Percentiles rank a stretch among this genome's conserved stretches.
phyloP scores from a whole-genome alignment of 2,888 invertebrate genomes.

The Tyria jacobaeae region DNA sequence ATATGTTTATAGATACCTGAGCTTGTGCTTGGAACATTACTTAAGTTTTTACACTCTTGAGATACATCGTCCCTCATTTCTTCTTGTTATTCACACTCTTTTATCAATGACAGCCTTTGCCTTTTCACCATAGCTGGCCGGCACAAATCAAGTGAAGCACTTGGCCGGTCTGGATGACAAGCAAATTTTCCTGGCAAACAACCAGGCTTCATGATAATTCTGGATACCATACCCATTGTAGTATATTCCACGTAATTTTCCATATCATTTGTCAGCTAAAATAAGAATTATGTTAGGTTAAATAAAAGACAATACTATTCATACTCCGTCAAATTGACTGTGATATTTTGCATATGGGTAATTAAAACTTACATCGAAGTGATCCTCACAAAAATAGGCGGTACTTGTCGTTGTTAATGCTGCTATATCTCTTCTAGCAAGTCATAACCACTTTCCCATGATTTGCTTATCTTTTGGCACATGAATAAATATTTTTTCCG shows the following conservation, averaged over 20 bases:
- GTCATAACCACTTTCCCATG: neutral
- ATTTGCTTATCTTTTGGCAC: neutral
- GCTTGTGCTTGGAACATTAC: no score
- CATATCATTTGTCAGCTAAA: no score
- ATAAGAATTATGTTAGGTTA: no score
- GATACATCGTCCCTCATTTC: no score
- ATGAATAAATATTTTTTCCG: neutral
- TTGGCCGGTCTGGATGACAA: neutral
- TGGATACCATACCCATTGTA: slow-evolving; percentile 26
- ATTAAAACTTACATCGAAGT: neutral
- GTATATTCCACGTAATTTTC: slow-evolving; percentile 27
- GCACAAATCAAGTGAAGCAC: neutral
- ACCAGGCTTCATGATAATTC: slow-evolving; percentile 20
- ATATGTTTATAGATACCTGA: no score
- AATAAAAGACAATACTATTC: no score
- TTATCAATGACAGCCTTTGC: neutral
- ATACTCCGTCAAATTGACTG: no score
- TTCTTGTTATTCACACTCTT: neutral
- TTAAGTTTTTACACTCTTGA: no score
- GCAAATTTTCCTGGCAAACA: slow-evolving; percentile 21
- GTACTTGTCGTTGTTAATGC: neutral
- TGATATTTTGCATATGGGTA: no score
- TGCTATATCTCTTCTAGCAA: neutral
- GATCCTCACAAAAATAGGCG: neutral
- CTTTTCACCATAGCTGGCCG: neutral